A percentile compares a stretch with the other conserved stretches of the same genome.
Conservation (phyloP, 2,797 vertebrate genomes). For the Serranus cabrilla region DNA sequence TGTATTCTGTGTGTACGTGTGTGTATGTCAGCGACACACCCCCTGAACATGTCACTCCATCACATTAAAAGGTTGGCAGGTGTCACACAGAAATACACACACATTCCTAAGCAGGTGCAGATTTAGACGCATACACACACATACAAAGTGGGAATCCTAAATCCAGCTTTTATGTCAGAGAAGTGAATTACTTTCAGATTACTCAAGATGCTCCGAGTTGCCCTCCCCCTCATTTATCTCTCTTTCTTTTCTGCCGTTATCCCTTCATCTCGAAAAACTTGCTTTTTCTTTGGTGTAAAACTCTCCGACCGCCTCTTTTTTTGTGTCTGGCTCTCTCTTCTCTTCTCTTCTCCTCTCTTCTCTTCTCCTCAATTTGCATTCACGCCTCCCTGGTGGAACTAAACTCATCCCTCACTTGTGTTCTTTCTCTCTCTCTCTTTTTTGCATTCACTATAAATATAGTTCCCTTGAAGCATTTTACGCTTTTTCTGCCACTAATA, state of each 20-base stretch:
- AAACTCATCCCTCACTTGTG: constrained; percentile 42
- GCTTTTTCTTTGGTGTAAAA: constrained; percentile 62
- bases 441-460: constrained; percentile 68
- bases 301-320: constrained; percentile 39
- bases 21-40: background rate
- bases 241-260: constrained; percentile 52
- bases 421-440: constrained; percentile 30
- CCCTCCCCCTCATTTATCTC: constrained; percentile 54
- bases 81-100: constrained; percentile 31
- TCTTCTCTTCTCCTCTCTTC: constrained; percentile 52
- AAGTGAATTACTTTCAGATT: constrained; percentile 71
- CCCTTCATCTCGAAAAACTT: constrained; percentile 61
- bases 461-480: constrained; percentile 72
- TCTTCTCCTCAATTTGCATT: constrained; percentile 68
- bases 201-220: constrained; percentile 62
- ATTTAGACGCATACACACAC: background rate
- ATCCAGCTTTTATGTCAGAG: constrained; percentile 63
- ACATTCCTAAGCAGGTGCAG: background rate
- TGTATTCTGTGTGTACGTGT: background rate
- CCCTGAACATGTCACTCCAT: constrained; percentile 23
- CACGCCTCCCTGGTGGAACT: constrained; percentile 60
- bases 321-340: constrained; percentile 42
- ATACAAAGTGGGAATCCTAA: constrained; percentile 45
- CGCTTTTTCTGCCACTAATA: constrained; percentile 45
- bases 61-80: constrained; percentile 39